Conservation (phyloP, 2,888 invertebrate genomes). For the Amblyjoppa fuscipennis region DNA sequence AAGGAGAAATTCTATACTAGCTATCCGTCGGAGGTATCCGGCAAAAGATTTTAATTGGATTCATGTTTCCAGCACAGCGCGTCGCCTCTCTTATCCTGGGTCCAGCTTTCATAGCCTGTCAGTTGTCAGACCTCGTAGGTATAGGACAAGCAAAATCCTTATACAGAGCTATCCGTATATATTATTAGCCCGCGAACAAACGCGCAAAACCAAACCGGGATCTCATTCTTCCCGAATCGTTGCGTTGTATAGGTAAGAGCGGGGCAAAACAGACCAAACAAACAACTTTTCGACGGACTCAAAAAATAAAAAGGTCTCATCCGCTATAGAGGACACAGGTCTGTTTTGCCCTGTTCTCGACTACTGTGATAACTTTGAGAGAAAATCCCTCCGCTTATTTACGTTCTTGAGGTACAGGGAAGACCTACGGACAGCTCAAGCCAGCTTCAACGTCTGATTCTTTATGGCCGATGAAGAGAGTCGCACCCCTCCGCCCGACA, state of each 20-base stretch:
- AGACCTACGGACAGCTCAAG: slow-evolving; percentile 4
- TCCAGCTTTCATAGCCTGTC: slow-evolving; percentile 18
- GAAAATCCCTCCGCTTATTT: slow-evolving; percentile 34
- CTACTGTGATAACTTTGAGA: slow-evolving; percentile 15
- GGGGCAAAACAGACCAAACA: background rate
- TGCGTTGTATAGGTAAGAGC: background rate
- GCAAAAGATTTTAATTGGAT: slow-evolving; percentile 64
- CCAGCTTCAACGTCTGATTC: background rate
- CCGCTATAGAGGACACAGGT: background rate
- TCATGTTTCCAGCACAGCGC: slow-evolving; percentile 52
- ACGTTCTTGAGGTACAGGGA: slow-evolving; percentile 1
- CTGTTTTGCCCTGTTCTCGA: background rate
- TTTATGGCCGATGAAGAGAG: background rate
- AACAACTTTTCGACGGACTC: background rate
- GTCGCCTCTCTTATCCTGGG: slow-evolving; percentile 22
- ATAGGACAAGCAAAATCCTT: background rate
- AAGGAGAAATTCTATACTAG: slow-evolving; percentile 46
- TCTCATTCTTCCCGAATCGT: background rate
- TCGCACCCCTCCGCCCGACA: slow-evolving; percentile 6
- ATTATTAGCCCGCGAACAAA: background rate
- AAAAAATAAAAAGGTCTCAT: background rate
- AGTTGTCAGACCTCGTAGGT: slow-evolving; percentile 34
- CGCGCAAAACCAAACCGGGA: background rate
- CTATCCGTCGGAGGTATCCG: slow-evolving; percentile 32
- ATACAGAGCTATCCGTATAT: background rate